Base-by-base conservation (phyloP, 2,113 vertebrate species). In the Alces alces region DNA sequence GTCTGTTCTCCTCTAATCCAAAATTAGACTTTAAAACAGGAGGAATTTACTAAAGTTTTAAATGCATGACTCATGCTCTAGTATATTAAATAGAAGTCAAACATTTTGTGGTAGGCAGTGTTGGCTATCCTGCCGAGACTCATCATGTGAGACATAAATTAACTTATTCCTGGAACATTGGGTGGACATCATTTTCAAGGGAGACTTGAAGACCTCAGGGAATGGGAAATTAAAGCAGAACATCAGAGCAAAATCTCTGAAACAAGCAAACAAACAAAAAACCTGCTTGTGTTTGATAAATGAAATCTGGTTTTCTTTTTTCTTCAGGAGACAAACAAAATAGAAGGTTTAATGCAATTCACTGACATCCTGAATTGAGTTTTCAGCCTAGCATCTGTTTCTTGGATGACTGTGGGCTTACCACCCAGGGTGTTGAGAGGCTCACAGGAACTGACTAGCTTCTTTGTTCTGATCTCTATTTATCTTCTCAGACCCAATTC, bases 401-500 rank as follows among this genome's bases (percentile, higher is more conserved):
- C 94, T 96, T 95, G 92, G 95, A 95, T 95, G 94, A 96, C 97
- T 97, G 91, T 89, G 86, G 82, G 97, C 52, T 98, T 98, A 97
- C 97, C 98, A 98, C 97, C 95, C 97, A 97, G 97, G 88, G 97
- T 97, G 95, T 80, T 96, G 88, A 96, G 92, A 96, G 58, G 96
- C n/a, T 96, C 96, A 93, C 60, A 98, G 15, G 82, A 96, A 96
- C 97, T 98, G 97, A 96, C 94, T 96, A 93, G 92, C 85, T 96
- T 96, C 85, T 98, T 98, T 98, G 98, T 98, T 98, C 97, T 94
- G 97, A 95, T 96, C 96, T 98, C 98, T 98, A 96, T 98, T 98
- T 98, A 98, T 98, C 97, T 97, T 91, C 92, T 98, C 95, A 96
- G 92, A 88, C 92, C 95, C 95, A 92, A 93, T 98, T 96, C 97